These are phyloP conservation scores for Glandiceps talaboti DNA, from an alignment of 53 echinoderm and acorn worm species.

Conservation along the genomic window DNA sequence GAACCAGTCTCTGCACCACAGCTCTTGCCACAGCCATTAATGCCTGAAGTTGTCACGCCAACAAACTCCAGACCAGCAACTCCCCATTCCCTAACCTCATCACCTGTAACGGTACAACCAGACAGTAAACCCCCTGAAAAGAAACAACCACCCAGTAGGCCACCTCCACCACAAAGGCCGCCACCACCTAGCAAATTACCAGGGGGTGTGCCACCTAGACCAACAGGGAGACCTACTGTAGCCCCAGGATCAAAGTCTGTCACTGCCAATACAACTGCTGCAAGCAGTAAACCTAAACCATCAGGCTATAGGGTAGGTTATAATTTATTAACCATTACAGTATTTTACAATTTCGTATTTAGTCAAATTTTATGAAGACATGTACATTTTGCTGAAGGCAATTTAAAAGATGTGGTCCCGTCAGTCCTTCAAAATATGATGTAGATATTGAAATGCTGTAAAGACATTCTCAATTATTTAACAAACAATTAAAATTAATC, in stretches of 20 bases:
- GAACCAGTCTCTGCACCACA: slow-evolving; percentile 5
- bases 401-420: no score
- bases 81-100: slow-evolving; percentile 3
- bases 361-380: no score
- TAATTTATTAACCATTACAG: no score
- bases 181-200: slow-evolving; percentile 51
- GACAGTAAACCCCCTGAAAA: slow-evolving; percentile 3
- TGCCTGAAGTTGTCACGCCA: slow-evolving; percentile 17
- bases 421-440: no score
- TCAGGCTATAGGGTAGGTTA: not conserved
- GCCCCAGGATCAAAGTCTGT: slow-evolving; percentile 15
- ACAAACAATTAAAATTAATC: no score
- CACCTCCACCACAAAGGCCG: slow-evolving; percentile 28
- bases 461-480: no score
- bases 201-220: slow-evolving; percentile 47
- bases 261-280: not conserved
- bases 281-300: not conserved
- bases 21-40: slow-evolving; percentile 36
- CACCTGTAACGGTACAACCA: not conserved
- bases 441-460: no score
- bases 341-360: no score
- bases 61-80: slow-evolving; percentile 24
- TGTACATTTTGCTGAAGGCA: no score
- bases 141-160: slow-evolving; percentile 6
- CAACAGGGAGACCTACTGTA: slow-evolving; percentile 34